phyloP scores from a whole-genome alignment of 2,888 invertebrate genomes.

The Tenodera sinensis region DNA sequence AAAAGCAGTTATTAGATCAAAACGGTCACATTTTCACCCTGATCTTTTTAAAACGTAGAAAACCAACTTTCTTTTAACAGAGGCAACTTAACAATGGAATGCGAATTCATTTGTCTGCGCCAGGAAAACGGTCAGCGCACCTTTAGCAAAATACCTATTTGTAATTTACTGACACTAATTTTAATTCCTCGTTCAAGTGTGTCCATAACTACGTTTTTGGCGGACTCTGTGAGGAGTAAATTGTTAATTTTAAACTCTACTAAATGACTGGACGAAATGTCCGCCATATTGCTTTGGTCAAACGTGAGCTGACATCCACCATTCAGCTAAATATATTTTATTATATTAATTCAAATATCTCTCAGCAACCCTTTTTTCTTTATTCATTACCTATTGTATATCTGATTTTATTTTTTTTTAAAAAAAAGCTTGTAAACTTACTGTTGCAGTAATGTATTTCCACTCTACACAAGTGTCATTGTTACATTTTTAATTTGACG shows the following conservation, averaged over 20 bases:
- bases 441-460: neutral
- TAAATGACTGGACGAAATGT: neutral
- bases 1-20: neutral
- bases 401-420: neutral
- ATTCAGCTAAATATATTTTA: neutral
- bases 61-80: neutral
- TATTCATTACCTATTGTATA: neutral
- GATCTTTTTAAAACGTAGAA: neutral
- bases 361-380: neutral
- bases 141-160: too few species aligned
- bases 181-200: too few species aligned
- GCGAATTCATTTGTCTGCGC: neutral
- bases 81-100: neutral
- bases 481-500: neutral
- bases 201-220: too few species aligned
- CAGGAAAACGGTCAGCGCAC: neutral
- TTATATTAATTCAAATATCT: too few species aligned
- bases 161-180: too few species aligned
- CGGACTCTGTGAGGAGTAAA: neutral
- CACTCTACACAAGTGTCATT: neutral
- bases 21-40: neutral
- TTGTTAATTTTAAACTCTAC: neutral
- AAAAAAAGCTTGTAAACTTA: too few species aligned
- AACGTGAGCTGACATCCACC: neutral
- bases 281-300: neutral